Conservation (phyloP, 2,113 vertebrate species). For the Pristiophorus japonicus region DNA sequence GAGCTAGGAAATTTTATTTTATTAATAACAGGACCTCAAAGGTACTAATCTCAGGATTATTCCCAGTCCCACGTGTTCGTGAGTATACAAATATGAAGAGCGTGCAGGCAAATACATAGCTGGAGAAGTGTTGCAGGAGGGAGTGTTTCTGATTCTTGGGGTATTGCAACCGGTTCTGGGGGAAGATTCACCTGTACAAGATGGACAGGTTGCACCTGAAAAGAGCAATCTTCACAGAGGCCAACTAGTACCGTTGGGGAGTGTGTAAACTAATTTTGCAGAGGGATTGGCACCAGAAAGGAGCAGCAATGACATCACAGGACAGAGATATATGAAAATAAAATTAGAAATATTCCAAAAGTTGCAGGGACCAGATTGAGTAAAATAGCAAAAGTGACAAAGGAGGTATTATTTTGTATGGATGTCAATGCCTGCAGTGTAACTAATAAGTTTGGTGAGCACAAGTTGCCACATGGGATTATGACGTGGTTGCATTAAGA, state of each 20-base stretch:
- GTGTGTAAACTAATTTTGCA: neutral
- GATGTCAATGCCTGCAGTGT: neutral
- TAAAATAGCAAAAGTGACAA: neutral
- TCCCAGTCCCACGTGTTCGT: neutral
- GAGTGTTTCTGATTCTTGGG: neutral
- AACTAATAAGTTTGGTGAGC: neutral
- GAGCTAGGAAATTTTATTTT: neutral
- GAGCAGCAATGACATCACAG: neutral
- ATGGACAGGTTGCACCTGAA: neutral
- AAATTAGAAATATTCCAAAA: neutral
- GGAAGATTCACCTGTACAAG: neutral
- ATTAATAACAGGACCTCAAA: too few relatives aligned
- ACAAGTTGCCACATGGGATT: too few relatives aligned
- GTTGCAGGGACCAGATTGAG: neutral
- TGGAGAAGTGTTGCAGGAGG: neutral
- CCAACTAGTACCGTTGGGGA: neutral
- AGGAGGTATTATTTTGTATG: neutral
- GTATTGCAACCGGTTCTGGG: neutral
- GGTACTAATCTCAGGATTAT: neutral
- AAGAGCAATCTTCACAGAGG: neutral
- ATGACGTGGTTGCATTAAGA: too few relatives aligned
- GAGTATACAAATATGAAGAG: neutral
- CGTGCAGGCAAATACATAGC: neutral
- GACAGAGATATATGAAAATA: neutral
- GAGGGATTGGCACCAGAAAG: too few relatives aligned